phyloP scores from a whole-genome alignment of 2,888 invertebrate species.

The Leptura quadrifasciata region DNA sequence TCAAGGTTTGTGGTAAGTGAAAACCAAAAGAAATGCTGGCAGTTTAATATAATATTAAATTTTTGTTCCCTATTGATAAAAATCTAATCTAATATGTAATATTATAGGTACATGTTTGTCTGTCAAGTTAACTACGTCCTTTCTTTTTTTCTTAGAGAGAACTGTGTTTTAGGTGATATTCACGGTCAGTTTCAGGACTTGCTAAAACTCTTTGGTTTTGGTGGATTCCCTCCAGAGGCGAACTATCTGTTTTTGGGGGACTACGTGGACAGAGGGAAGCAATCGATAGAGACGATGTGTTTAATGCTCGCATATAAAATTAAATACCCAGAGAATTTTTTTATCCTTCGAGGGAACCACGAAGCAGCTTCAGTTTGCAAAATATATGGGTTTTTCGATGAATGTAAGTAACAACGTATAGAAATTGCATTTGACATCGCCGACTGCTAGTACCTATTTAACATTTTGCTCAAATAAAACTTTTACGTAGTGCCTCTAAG shows the following conservation, averaged over 20 bases:
- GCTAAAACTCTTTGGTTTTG: slow-evolving; percentile 79
- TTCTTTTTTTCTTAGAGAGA: slow-evolving; percentile 26
- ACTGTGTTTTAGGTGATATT: slow-evolving; percentile 75
- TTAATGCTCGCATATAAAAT: slow-evolving; percentile 81
- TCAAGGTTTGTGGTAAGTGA: slow-evolving; percentile 67
- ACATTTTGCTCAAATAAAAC: no score
- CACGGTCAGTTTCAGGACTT: slow-evolving; percentile 81
- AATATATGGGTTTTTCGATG: slow-evolving; percentile 81
- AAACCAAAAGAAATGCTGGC: no score
- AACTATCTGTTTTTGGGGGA: slow-evolving; percentile 81
- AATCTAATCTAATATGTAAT: no score
- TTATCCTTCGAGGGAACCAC: slow-evolving; percentile 81
- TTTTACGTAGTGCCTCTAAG: no score
- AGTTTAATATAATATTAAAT: no score
- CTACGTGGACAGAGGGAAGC: slow-evolving; percentile 80
- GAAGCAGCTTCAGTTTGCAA: slow-evolving; percentile 81
- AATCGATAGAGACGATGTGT: slow-evolving; percentile 81
- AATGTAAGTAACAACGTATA: slow-evolving; percentile 78
- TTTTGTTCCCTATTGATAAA: no score
- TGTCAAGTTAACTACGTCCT: not conserved
- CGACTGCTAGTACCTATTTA: no score
- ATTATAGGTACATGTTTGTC: not conserved
- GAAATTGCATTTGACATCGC: no score
- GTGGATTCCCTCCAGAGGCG: slow-evolving; percentile 80
- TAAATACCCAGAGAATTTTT: slow-evolving; percentile 83